A percentile compares a stretch with the other conserved stretches of the same genome.
phyloP scores from a whole-genome alignment of 2,888 invertebrate genomes.

The Drosophila paracracens region DNA sequence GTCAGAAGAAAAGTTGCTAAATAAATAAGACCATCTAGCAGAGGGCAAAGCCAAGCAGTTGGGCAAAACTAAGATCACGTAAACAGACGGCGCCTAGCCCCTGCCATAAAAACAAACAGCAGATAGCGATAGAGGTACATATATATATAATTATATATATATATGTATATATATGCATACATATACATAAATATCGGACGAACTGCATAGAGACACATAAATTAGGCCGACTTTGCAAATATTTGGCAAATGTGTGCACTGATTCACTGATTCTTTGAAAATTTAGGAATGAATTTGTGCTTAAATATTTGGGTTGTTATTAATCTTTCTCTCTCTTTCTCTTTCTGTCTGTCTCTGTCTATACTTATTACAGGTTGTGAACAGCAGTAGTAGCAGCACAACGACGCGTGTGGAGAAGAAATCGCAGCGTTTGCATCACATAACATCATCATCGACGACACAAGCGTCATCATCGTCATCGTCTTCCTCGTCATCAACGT shows the following conservation, averaged over 20 bases:
- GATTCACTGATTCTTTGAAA: constrained; percentile 25
- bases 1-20: constrained; percentile 25
- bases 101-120: constrained; percentile 57
- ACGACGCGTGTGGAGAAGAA: constrained; percentile 85
- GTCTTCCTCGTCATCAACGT: constrained; percentile 85
- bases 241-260: constrained; percentile 33
- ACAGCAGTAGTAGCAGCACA: constrained; percentile 85
- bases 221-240: constrained; percentile 33
- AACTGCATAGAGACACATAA: constrained; percentile 15
- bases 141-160: background rate
- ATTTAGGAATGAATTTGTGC: background rate
- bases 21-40: constrained; percentile 34
- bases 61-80: constrained; percentile 9
- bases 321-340: constrained; percentile 1
- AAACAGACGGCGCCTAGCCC: constrained; percentile 51
- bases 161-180: constrained; percentile 8
- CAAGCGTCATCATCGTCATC: constrained; percentile 85
- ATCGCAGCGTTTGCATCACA: constrained; percentile 84
- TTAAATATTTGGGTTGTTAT: constrained; percentile 13
- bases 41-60: constrained; percentile 17
- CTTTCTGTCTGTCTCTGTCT: background rate
- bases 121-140: constrained; percentile 45
- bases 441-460: constrained; percentile 83
- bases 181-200: constrained; percentile 1
- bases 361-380: constrained; percentile 82